Evolutionary conservation across 1,140 invertebrate genomes (phyloP).

Genomic region (Halictus rubicundus): DNA sequence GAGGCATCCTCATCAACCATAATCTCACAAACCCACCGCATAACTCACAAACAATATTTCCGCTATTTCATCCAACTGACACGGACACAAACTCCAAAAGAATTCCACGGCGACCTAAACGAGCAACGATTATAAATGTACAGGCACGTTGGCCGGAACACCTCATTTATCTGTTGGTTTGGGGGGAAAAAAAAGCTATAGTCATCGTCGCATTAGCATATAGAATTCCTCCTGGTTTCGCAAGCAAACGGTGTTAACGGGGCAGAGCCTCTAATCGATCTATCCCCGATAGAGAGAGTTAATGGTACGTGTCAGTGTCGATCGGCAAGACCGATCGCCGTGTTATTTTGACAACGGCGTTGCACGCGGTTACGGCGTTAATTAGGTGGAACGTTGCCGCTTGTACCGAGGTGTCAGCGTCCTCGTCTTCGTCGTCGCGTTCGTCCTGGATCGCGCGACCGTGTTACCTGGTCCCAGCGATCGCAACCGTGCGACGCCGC

Average conservation of each 20-base stretch:
- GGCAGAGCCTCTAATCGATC: conserved; percentile 42
- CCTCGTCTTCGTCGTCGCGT: background rate
- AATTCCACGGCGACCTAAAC: conserved; percentile 6
- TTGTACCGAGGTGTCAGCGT: conserved; percentile 53
- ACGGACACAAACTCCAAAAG: too few species aligned
- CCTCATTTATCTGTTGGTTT: conserved; percentile 15
- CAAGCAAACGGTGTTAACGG: conserved; percentile 5
- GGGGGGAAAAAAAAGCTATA: background rate
- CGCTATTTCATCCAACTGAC: too few species aligned
- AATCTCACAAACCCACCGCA: too few species aligned
- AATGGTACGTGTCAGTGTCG: conserved; percentile 57
- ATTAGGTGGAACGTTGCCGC: conserved; percentile 48
- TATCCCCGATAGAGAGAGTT: conserved; percentile 40
- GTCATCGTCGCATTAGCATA: conserved; percentile 3
- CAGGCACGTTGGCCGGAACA: background rate
- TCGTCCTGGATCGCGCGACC: conserved; percentile 20
- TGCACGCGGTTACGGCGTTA: conserved; percentile 45
- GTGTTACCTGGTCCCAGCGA: conserved; percentile 28
- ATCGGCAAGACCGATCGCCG: conserved; percentile 55
- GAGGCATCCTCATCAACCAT: too few species aligned
- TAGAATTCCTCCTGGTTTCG: conserved; percentile 20
- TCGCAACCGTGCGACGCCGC: background rate
- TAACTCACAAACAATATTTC: too few species aligned
- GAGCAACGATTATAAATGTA: background rate
- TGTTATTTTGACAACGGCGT: conserved; percentile 55